phyloP scores from a whole-genome alignment of 2,113 vertebrate species.

The Corynorhinus townsendii region DNA sequence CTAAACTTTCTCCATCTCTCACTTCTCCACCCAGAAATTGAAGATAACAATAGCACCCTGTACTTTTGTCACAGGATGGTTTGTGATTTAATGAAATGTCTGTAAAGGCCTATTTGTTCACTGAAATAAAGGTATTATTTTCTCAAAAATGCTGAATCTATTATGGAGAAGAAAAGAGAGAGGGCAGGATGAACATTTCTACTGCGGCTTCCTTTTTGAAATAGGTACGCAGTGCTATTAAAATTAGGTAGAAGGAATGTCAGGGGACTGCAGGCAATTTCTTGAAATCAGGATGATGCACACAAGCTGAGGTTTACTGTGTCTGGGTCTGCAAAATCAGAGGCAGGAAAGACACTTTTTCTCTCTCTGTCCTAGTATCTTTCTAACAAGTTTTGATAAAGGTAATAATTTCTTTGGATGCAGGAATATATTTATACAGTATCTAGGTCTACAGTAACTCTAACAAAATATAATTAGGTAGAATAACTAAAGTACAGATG shows the following conservation, averaged over 20 bases:
- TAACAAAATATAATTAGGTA: slow-evolving; percentile 49
- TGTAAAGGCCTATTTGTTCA: background rate
- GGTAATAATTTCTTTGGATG: slow-evolving; percentile 25
- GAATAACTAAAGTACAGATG: slow-evolving; percentile 38
- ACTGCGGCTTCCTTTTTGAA: slow-evolving; percentile 20
- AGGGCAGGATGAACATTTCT: slow-evolving; percentile 23
- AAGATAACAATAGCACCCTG: background rate
- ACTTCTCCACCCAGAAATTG: background rate
- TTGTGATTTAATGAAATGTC: slow-evolving; percentile 25
- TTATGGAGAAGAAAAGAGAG: background rate
- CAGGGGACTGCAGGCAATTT: slow-evolving; percentile 39
- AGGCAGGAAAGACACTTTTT: background rate
- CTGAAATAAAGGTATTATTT: slow-evolving; percentile 30
- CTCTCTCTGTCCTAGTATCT: background rate
- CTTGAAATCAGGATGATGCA: slow-evolving; percentile 33
- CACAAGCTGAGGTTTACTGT: background rate
- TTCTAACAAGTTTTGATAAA: background rate
- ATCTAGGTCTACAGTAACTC: slow-evolving; percentile 50
- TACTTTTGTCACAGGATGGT: background rate
- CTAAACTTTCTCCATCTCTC: background rate
- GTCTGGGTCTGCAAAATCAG: background rate
- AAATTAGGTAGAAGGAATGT: slow-evolving; percentile 31
- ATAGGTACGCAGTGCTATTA: slow-evolving; percentile 6
- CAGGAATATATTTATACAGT: background rate
- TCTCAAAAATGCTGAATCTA: slow-evolving; percentile 20